Evolutionary conservation across 1,140 invertebrate species (phyloP).

Genomic region (Aphaenogaster rudis): DNA sequence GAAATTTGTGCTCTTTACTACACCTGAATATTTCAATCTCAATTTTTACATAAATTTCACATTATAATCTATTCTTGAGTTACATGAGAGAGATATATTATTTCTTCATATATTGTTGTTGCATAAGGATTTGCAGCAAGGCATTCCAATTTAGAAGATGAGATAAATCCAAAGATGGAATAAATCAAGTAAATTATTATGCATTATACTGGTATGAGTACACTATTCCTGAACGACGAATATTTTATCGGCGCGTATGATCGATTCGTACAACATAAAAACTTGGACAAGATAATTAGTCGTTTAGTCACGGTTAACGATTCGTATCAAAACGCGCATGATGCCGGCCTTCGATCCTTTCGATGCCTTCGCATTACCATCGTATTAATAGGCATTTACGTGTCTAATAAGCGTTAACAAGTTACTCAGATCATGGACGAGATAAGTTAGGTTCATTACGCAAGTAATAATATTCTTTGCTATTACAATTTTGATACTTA

Average conservation of each 20-base stretch:
- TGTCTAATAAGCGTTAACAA: constrained; percentile 65
- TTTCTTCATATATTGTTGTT: background rate
- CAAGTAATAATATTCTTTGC: constrained; percentile 19
- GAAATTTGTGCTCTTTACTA: constrained; percentile 4
- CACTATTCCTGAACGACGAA: constrained; percentile 36
- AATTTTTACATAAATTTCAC: background rate
- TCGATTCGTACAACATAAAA: constrained; percentile 56
- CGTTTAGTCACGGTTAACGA: constrained; percentile 64
- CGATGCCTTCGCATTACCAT: constrained; percentile 57
- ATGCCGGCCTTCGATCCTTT: constrained; percentile 59
- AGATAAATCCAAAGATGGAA: constrained; percentile 39
- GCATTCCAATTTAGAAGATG: constrained; percentile 40
- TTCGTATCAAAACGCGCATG: constrained; percentile 61
- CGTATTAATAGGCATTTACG: constrained; percentile 61
- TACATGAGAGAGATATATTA: background rate
- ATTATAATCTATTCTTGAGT: background rate
- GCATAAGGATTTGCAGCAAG: constrained; percentile 18
- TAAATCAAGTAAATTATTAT: constrained; percentile 54
- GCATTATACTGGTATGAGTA: background rate
- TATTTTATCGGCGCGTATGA: constrained; percentile 50
- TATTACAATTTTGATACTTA: constrained; percentile 31
- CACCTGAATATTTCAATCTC: background rate
- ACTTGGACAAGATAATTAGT: constrained; percentile 61
- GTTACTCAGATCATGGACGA: constrained; percentile 52
- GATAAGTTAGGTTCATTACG: constrained; percentile 59